Percentiles rank a stretch among this genome's conserved stretches.
Conservation (phyloP, 2,888 invertebrate genomes). For the Apamea epomidion region DNA sequence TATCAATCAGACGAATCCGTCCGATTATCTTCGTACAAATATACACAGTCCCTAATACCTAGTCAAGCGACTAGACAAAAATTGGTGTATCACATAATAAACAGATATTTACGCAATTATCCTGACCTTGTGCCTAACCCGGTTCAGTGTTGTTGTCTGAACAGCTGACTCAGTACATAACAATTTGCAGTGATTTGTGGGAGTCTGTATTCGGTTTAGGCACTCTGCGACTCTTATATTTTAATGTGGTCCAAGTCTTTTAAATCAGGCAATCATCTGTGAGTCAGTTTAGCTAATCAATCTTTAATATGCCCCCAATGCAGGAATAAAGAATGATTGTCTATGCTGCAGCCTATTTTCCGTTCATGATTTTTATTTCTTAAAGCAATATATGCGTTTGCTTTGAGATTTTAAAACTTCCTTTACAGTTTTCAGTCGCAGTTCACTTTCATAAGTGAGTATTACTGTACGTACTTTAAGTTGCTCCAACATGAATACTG, state of each 20-base stretch:
- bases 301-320: background rate
- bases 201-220: slow-evolving; percentile 24
- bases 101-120: slow-evolving; percentile 59
- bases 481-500: slow-evolving; percentile 3
- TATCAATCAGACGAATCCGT: background rate
- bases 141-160: slow-evolving; percentile 46
- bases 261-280: background rate
- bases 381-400: background rate
- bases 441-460: slow-evolving; percentile 23
- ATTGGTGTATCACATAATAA: slow-evolving; percentile 60
- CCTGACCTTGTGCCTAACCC: slow-evolving; percentile 59
- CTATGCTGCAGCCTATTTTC: background rate
- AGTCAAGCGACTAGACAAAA: slow-evolving; percentile 63
- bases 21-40: slow-evolving; percentile 21
- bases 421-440: background rate
- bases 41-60: slow-evolving; percentile 32
- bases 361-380: background rate
- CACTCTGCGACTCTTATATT: slow-evolving; percentile 1
- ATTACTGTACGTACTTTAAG: background rate
- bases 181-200: slow-evolving; percentile 55
- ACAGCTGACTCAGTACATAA: slow-evolving; percentile 59
- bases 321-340: background rate
- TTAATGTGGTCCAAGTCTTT: slow-evolving; percentile 10
- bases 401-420: background rate
- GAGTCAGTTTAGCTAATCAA: background rate